Conservation (phyloP, 2,797 vertebrate genomes). For the Scomberomorus guttatus region DNA sequence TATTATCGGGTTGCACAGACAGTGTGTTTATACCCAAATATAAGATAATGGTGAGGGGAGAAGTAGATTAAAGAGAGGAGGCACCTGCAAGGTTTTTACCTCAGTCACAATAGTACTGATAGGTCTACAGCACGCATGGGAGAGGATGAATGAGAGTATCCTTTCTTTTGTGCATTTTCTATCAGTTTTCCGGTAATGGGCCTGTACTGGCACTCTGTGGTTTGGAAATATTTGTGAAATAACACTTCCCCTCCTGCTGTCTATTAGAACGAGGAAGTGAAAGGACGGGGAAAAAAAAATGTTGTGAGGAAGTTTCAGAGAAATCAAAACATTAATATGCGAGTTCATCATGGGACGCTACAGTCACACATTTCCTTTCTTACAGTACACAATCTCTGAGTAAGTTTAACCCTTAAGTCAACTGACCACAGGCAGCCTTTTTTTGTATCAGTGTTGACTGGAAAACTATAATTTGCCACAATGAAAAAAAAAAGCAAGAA, state of each 20-base stretch:
- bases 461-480: constrained; percentile 9
- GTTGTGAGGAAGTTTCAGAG: constrained; percentile 38
- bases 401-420: not conserved
- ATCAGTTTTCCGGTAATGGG: constrained; percentile 48
- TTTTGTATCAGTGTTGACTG: not conserved
- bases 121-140: constrained; percentile 17
- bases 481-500: constrained; percentile 51
- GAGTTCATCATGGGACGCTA: not conserved
- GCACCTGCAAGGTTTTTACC: constrained; percentile 65
- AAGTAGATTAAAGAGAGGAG: constrained; percentile 78
- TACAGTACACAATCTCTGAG: not conserved
- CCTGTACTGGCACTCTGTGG: constrained; percentile 16
- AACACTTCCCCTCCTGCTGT: constrained; percentile 69
- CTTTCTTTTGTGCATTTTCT: constrained; percentile 29
- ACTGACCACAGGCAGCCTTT: not conserved
- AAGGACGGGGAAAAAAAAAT: constrained; percentile 45
- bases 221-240: constrained; percentile 71
- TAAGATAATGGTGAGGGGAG: constrained; percentile 85
- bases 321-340: constrained; percentile 46
- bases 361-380: not conserved
- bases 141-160: constrained; percentile 38
- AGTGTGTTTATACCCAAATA: constrained; percentile 85
- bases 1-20: constrained; percentile 84
- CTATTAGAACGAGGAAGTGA: constrained; percentile 70
- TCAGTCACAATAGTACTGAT: constrained; percentile 46